phyloP scores from a whole-genome alignment of 2,797 vertebrate species.

The Gallinago stenura region DNA sequence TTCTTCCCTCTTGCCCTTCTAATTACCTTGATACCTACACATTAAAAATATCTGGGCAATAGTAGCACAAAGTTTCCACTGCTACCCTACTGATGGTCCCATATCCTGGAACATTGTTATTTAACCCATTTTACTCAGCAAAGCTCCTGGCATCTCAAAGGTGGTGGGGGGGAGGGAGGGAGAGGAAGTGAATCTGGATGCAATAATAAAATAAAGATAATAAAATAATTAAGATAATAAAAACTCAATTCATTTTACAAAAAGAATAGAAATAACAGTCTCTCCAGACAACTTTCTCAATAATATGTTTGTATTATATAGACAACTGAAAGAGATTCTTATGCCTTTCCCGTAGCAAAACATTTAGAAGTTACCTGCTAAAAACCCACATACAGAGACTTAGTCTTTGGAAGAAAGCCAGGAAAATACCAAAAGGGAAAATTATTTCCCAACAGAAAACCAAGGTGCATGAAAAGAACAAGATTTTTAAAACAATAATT shows the following conservation, averaged over 20 bases:
- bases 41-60: not conserved
- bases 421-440: not conserved
- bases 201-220: too few relatives aligned
- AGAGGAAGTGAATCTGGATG: not conserved
- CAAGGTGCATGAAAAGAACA: not conserved
- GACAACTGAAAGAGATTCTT: not conserved
- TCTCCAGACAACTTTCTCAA: not conserved
- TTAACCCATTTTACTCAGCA: not conserved
- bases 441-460: not conserved
- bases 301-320: not conserved
- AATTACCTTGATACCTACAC: not conserved
- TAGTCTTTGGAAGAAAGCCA: not conserved
- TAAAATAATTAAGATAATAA: not conserved
- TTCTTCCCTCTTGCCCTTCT: not conserved
- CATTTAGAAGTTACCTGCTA: not conserved
- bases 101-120: not conserved
- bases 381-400: not conserved
- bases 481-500: not conserved
- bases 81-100: not conserved
- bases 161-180: too few relatives aligned
- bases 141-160: not conserved
- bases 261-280: not conserved
- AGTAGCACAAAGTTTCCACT: not conserved
- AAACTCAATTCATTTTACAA: not conserved
- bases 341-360: not conserved